Base-by-base conservation (phyloP, 2,797 vertebrate genomes). In the Furcifer pardalis region DNA sequence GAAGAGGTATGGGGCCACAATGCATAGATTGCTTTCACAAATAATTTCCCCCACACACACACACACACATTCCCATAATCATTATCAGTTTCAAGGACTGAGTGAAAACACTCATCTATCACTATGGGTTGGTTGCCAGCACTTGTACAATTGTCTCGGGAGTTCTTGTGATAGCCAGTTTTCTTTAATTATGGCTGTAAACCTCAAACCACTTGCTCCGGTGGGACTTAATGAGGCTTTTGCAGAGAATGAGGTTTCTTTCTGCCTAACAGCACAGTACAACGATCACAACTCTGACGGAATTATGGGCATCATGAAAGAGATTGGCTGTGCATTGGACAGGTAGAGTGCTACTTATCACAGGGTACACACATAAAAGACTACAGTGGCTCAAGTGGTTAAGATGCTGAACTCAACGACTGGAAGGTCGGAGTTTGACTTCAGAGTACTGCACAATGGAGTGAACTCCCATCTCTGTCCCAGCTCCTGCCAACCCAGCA, bases 61-160 rank as follows among this genome's bases (percentile, higher is more conserved):
- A n/a, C n/a, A n/a, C 65, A n/a, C 44, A 35, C 62, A 81, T 80
- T 8, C 84, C 68, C 89, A 42, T 52, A 82, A 32, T 62, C 85
- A 66, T n/a, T 30, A 7, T 88, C 82, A 42, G 4, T 5, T 89
- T 92, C 12, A 63, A 72, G 90, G 87, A 77, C 73, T 69, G 13
- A 78, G 82, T 73, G 52, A 72, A 60, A 84, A 35, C 83, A 25
- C 89, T 82, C 86, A 92, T 87, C 90, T 88, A 90, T 88, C 91
- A 91, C 17, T 0, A 84, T 85, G 81, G 85, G 5, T 80, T n/a
- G 85, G 5, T 80, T n/a, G 82, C 82, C 60, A 1, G 46, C 75
- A 0, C 0, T 73, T 1, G 60, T 76, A 81, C 83, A 63, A 3
- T 0, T 71, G 59, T 62, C 80, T 74, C 79, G 42, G 74, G 40